Conservation (phyloP, 2,888 invertebrate species). For the Graphium colonna region DNA sequence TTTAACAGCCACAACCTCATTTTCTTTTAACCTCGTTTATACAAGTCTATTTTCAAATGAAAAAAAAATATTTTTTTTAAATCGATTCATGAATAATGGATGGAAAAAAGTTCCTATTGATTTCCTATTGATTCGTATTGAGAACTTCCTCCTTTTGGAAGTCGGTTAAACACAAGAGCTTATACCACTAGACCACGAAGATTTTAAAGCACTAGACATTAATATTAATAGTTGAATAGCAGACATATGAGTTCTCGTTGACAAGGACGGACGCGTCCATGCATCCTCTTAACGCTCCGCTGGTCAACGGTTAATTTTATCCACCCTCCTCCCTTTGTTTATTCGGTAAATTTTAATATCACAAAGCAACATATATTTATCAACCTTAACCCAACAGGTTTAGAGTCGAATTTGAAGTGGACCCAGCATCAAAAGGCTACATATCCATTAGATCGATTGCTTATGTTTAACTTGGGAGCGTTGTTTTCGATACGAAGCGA, state of each 20-base stretch:
- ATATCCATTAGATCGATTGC: background rate
- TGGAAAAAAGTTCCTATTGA: too few relatives aligned
- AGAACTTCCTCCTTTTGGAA: too few relatives aligned
- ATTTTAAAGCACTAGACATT: too few relatives aligned
- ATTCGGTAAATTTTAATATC: constrained; percentile 8
- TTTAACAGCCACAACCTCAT: too few relatives aligned
- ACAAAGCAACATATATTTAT: background rate
- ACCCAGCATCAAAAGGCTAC: background rate
- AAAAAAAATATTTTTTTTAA: too few relatives aligned
- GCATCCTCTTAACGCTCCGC: constrained; percentile 40
- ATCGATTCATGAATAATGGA: too few relatives aligned
- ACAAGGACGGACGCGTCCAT: constrained; percentile 38
- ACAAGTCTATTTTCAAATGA: too few relatives aligned
- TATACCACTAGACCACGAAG: too few relatives aligned
- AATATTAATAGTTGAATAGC: background rate
- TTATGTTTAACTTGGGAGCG: background rate
- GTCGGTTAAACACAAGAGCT: too few relatives aligned
- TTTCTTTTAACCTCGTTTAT: too few relatives aligned
- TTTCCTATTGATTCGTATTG: too few relatives aligned
- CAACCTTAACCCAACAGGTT: background rate
- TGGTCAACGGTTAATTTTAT: constrained; percentile 51
- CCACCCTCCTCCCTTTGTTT: constrained; percentile 11
- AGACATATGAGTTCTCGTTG: constrained; percentile 43
- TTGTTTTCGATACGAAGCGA: background rate
- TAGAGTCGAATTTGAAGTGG: background rate